Evolutionary conservation across 2,797 vertebrate genomes (phyloP), one percentile per base, ranked within the genome.

Genomic region (Menidia menidia): DNA sequence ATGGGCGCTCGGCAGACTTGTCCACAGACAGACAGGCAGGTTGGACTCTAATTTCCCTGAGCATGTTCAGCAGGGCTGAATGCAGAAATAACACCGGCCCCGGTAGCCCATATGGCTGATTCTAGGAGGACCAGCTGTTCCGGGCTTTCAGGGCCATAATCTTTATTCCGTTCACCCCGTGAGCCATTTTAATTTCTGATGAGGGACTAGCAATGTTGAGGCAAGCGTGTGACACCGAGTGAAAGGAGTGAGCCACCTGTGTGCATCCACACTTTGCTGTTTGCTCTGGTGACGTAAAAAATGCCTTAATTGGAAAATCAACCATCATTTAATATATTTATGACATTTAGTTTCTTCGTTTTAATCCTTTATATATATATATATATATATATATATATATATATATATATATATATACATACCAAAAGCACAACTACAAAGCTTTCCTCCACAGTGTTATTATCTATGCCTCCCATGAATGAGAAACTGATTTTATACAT

Each of bases 111-210:
- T 90, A 87, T 84, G 84, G 84, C 71, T 82, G 67, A 43, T 64
- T 87, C 80, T 77, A 72, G 64, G 61, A 82, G 60, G 72, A 88
- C 73, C 89, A 89, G 89, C 82, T 90, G 87, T 83, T 87, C 67
- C 0, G 33, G 69, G 70, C 70, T 81, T 82, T 82, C 79, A 84
- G 80, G 84, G 75, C 83, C 71, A 71, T 87, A 61, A 87, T 90
- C 82, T 89, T 86, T 89, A 87, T 89, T 89, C 87, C 73, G 73
- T 66, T 68, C 74, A 59, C 79, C 81, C 70, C 44, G 75, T 44
- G 70, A 88, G 73, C 61, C 62, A 68, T 80, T 90, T 89, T 72
- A 74, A 89, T 85, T 86, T 89, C 68, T 80, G 77, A 88, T 84
- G 66, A 83, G 76, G 75, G 43, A 68, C 66, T 7, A 6, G 25